Evolutionary conservation across 1,140 invertebrate genomes (phyloP).

Genomic region (Lithobius niger): DNA sequence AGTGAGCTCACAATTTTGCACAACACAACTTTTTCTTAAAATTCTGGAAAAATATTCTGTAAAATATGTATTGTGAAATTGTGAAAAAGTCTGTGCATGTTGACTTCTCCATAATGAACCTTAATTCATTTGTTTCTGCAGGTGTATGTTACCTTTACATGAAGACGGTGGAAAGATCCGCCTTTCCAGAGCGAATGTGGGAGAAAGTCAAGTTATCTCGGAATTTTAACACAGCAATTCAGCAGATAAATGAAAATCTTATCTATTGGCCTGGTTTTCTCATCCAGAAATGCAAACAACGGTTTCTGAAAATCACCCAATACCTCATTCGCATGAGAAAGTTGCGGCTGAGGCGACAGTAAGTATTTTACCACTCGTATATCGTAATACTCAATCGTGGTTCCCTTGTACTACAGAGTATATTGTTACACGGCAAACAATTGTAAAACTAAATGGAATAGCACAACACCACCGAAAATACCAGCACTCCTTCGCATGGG

Average conservation of each 20-base stretch:
- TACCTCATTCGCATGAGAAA: slow-evolving; percentile 95
- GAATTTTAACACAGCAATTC: slow-evolving; percentile 88
- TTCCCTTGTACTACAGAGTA: background rate
- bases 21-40: too few relatives aligned
- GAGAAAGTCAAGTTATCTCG: slow-evolving; percentile 89
- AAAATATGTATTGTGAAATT: background rate
- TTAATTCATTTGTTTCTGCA: slow-evolving; percentile 18
- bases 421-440: too few relatives aligned
- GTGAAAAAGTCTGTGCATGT: background rate
- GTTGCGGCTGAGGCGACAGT: slow-evolving; percentile 70
- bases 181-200: slow-evolving; percentile 86
- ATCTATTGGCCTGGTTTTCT: slow-evolving; percentile 84
- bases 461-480: too few relatives aligned
- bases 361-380: slow-evolving; percentile 32
- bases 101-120: background rate
- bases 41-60: too few relatives aligned
- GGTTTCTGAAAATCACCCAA: slow-evolving; percentile 90
- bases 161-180: slow-evolving; percentile 86
- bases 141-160: slow-evolving; percentile 90
- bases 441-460: too few relatives aligned
- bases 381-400: background rate
- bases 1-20: too few relatives aligned
- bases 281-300: slow-evolving; percentile 83
- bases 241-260: slow-evolving; percentile 93
- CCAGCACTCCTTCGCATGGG: too few relatives aligned